phyloP scores from a whole-genome alignment of 2,888 invertebrate genomes.

The Parelbella ahira region DNA sequence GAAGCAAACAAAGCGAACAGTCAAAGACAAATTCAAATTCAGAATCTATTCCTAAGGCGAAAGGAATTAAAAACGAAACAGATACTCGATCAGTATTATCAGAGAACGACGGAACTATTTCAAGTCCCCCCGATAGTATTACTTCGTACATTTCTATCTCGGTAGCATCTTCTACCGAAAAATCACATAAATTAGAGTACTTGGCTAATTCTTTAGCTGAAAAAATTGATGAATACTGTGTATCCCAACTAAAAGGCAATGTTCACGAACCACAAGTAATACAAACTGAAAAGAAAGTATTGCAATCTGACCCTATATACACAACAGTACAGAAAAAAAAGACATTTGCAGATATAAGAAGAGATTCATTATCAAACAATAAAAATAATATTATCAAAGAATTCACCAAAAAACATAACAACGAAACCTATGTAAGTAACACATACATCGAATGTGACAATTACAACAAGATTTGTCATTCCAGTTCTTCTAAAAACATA shows the following conservation, averaged over 20 bases:
- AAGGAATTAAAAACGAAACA: conserved; percentile 41
- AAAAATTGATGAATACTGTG: conserved; percentile 78
- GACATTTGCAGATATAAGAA: conserved; percentile 76
- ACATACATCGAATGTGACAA: conserved; percentile 65
- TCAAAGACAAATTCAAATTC: conserved; percentile 34
- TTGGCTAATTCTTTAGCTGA: conserved; percentile 75
- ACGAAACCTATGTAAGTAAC: conserved; percentile 63
- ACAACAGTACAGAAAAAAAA: conserved; percentile 74
- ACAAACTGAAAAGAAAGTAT: conserved; percentile 46
- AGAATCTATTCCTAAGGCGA: conserved; percentile 27
- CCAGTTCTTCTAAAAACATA: conserved; percentile 67
- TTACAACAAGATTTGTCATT: conserved; percentile 59
- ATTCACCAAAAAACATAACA: conserved; percentile 50
- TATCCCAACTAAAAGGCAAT: conserved; percentile 66
- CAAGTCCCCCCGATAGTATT: conserved; percentile 72
- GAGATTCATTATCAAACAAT: conserved; percentile 60
- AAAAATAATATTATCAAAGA: conserved; percentile 57
- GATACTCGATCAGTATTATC: conserved; percentile 63
- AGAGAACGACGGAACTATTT: conserved; percentile 73
- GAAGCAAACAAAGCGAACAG: conserved; percentile 42
- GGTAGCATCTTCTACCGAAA: conserved; percentile 71
- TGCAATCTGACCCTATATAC: conserved; percentile 63
- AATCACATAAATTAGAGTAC: conserved; percentile 72
- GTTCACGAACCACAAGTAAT: conserved; percentile 47
- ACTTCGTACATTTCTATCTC: conserved; percentile 77